Evolutionary conservation across 2,113 vertebrate species (phyloP).

Genomic region (Sminthopsis crassicaudata): DNA sequence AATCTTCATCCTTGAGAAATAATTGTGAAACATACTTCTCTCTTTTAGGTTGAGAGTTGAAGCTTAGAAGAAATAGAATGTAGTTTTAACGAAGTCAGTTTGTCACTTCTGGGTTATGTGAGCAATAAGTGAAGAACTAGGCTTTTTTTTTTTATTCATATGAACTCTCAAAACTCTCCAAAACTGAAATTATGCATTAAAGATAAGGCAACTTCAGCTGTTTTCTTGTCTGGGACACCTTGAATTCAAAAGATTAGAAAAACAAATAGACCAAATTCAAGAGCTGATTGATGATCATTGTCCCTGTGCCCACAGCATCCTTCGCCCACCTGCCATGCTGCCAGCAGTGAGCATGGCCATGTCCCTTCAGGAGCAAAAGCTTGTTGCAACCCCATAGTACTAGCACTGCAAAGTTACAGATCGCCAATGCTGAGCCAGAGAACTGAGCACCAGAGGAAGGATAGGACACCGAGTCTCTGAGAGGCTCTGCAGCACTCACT

Average conservation of each 20-base stretch:
- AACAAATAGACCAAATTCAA: no score
- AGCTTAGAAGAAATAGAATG: not conserved
- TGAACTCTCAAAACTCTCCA: not conserved
- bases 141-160: not conserved
- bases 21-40: not conserved
- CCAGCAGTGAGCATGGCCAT: not conserved
- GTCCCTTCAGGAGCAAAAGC: not conserved
- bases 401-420: not conserved
- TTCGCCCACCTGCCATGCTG: no score
- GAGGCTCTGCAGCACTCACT: not conserved
- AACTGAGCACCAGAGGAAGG: not conserved
- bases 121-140: not conserved
- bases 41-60: not conserved
- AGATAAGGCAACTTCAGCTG: not conserved
- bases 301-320: no score
- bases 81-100: not conserved
- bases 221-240: not conserved
- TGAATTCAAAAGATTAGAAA: no score
- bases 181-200: not conserved
- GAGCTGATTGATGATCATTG: no score
- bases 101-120: not conserved
- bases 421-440: not conserved
- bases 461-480: no score
- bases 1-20: not conserved
- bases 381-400: not conserved